Base-by-base conservation (phyloP, 2,797 vertebrate species). In the Salmo trutta region DNA sequence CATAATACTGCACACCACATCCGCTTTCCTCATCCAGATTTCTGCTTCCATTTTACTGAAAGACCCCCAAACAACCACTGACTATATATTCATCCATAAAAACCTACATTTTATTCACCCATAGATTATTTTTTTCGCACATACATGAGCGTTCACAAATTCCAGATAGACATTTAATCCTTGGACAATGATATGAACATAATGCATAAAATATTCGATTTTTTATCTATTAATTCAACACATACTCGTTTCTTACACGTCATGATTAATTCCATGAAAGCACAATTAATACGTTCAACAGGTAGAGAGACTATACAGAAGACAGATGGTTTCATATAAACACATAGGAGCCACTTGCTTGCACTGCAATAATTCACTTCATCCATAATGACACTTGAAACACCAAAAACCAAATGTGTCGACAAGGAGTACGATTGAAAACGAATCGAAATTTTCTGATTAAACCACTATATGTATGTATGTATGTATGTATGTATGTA, bases 131-230 rank as follows among this genome's bases (percentile, higher is more conserved):
- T 31, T 31, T 68, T 68, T 68, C 31, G 27, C 66, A 21, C 66
- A 47, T 47, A 68, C 66, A 68, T 33, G 29, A 17, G 29, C 66
- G 16, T 68, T 31, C 66, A 68, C 31, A 68, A 31, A 31, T 31
- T 33, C 29, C 66, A 68, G 6, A 7, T 27, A 68, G 10, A 68
- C 66, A 68, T 17, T 68, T 17, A 68, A 36, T 36, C 66, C 41
- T 47, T 47, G 41, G 10, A 47, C 66, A 68, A 86, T 82, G 74
- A 83, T 87, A 84, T 81, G 88, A 84, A 91, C 83, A 86, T 86
- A 86, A 90, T 87, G 87, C 88, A 89, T 90, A 93, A 93, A 93
- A 90, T 93, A 93, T 90, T 89, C 24, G 71, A 90, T 93, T 94
- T 93, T 93, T 93, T 82, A 83, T 87, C 91, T 91, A 86, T 92